phyloP scores from a whole-genome alignment of 2,113 vertebrate genomes.

The Talpa occidentalis region DNA sequence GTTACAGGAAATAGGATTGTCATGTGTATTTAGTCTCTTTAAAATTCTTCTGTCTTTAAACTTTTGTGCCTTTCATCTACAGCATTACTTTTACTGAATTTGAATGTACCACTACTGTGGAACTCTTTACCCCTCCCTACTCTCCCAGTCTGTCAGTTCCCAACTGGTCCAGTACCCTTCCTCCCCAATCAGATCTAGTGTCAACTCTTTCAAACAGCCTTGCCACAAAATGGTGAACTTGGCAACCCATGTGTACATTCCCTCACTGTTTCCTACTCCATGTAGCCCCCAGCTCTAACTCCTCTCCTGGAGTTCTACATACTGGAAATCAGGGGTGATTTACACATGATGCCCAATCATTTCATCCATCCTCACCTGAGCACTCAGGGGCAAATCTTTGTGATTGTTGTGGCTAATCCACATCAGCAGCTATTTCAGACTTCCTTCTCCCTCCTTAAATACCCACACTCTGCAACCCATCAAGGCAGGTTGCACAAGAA shows the following conservation, averaged over 20 bases:
- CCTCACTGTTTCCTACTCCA: not conserved
- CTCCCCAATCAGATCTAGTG: not conserved
- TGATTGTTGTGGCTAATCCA: not conserved
- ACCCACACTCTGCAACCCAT: not conserved
- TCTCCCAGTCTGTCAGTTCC: not conserved
- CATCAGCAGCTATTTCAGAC: not conserved
- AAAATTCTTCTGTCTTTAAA: not conserved
- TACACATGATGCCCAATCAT: not conserved
- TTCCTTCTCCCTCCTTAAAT: not conserved
- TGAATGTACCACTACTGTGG: not conserved
- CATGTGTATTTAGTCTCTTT: not conserved
- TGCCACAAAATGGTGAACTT: not conserved
- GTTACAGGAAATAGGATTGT: not conserved
- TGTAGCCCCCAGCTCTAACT: not conserved
- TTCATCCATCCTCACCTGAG: not conserved
- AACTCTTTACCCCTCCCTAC: not conserved
- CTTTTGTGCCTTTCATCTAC: not conserved
- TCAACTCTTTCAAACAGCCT: not conserved
- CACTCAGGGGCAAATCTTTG: not conserved
- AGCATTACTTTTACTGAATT: not conserved
- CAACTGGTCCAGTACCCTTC: accelerated
- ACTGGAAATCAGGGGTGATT: not conserved
- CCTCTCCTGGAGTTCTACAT: not conserved
- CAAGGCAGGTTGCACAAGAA: not conserved
- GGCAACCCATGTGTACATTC: not conserved